Conservation (phyloP, 1,140 invertebrate genomes). For the Heliconius himera region DNA sequence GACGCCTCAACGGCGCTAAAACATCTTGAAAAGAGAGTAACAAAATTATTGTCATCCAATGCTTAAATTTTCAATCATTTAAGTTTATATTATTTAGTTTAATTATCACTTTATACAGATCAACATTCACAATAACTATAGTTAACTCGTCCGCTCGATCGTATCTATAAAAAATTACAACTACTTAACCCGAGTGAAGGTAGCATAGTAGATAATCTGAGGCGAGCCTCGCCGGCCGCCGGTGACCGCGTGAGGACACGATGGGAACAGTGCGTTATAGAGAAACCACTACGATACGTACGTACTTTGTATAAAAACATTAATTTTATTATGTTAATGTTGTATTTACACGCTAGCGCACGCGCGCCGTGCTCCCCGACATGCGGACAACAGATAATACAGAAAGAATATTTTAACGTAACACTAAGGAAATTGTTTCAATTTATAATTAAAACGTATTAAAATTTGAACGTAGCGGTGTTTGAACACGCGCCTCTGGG, state of each 20-base stretch:
- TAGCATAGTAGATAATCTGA: neutral
- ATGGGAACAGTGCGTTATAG: conserved; percentile 43
- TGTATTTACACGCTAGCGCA: conserved; percentile 69
- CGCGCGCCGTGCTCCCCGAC: conserved; percentile 22
- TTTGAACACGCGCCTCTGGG: too few species aligned
- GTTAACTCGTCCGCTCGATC: conserved; percentile 47
- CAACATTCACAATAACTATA: conserved; percentile 58
- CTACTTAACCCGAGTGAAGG: conserved; percentile 46
- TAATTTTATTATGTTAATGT: conserved; percentile 35
- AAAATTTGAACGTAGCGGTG: too few species aligned
- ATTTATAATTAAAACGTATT: too few species aligned
- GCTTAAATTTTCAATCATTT: conserved; percentile 74
- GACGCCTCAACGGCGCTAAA: conserved; percentile 39
- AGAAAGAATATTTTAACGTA: too few species aligned
- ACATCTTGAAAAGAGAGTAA: conserved; percentile 59
- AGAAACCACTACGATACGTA: conserved; percentile 41
- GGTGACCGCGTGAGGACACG: conserved; percentile 36
- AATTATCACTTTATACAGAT: conserved; percentile 73
- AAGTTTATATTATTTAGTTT: conserved; percentile 58
- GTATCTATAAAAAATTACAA: conserved; percentile 69
- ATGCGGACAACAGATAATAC: neutral
- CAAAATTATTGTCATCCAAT: conserved; percentile 81
- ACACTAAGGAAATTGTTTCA: too few species aligned
- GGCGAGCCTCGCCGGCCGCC: neutral
- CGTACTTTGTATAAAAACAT: conserved; percentile 63